Conservation (phyloP, 2,113 vertebrate species). For the Hippocampus comes region DNA sequence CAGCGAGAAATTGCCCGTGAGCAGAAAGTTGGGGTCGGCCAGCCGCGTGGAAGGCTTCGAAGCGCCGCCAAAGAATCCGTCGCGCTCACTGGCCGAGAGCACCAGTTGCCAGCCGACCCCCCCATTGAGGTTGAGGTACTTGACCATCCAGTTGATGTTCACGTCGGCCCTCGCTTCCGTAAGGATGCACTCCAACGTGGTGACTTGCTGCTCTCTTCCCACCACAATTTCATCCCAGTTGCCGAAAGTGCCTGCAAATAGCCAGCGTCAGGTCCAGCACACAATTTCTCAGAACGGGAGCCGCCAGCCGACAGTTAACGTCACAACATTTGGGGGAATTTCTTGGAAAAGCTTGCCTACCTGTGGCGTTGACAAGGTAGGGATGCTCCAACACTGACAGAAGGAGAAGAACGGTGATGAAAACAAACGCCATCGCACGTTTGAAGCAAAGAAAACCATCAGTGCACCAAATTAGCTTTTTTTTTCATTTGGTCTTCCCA, state of each 20-base stretch:
- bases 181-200: constrained; percentile 59
- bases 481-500: constrained; percentile 15
- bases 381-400: constrained; percentile 18
- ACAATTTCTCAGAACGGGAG: neutral
- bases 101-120: constrained; percentile 46
- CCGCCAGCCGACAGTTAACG: neutral
- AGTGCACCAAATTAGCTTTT: constrained; percentile 32
- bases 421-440: constrained; percentile 54
- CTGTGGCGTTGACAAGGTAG: constrained; percentile 27
- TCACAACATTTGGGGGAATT: neutral
- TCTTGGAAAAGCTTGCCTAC: constrained; percentile 44
- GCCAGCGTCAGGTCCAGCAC: constrained; percentile 26
- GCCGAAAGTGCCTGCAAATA: neutral
- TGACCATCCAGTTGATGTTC: constrained; percentile 61
- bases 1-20: constrained; percentile 60
- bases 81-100: constrained; percentile 47
- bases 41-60: constrained; percentile 33
- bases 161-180: constrained; percentile 6
- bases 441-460: constrained; percentile 20
- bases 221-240: constrained; percentile 62
- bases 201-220: constrained; percentile 18
- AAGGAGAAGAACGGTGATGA: constrained; percentile 44
- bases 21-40: constrained; percentile 48
- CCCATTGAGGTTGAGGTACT: constrained; percentile 3
- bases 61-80: constrained; percentile 22